phyloP scores from a whole-genome alignment of 1,140 invertebrate species.

The Zophobas atratus region DNA sequence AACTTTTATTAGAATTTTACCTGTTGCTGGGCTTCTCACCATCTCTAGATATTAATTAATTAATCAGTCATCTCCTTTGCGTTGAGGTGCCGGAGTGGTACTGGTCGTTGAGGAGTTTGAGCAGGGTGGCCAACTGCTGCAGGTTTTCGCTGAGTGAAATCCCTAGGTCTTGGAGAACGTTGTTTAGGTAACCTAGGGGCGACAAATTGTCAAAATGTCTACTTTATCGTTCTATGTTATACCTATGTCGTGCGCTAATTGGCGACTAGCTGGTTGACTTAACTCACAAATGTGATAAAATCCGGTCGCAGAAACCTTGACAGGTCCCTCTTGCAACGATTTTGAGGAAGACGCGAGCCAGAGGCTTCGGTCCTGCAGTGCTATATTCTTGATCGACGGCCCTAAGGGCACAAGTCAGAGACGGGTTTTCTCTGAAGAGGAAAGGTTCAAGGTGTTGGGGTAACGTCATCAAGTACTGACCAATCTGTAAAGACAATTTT shows the following conservation, averaged over 20 bases:
- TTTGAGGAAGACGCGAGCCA: constrained; percentile 83
- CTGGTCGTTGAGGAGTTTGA: constrained; percentile 77
- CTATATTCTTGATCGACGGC: constrained; percentile 75
- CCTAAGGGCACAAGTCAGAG: constrained; percentile 79
- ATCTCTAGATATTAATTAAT: too few species aligned
- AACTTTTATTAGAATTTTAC: too few species aligned
- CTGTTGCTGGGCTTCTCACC: too few species aligned
- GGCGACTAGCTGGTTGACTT: constrained; percentile 81
- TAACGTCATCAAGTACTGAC: constrained; percentile 94
- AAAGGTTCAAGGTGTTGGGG: constrained; percentile 95
- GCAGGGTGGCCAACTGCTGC: constrained; percentile 77
- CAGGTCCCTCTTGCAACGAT: constrained; percentile 83
- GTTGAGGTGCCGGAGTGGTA: constrained; percentile 72
- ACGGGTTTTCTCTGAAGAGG: constrained; percentile 82
- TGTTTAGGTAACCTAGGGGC: constrained; percentile 83
- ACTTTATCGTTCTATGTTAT: constrained; percentile 32
- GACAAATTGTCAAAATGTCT: constrained; percentile 55
- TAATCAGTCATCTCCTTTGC: too few species aligned
- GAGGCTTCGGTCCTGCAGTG: constrained; percentile 71
- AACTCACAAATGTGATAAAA: constrained; percentile 85
- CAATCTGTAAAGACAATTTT: constrained; percentile 71
- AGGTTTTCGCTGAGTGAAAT: constrained; percentile 81
- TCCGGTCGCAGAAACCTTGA: constrained; percentile 86
- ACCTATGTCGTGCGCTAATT: constrained; percentile 94
- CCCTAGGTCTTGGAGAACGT: constrained; percentile 89